Conservation (phyloP, 2,888 invertebrate genomes). For the Brachypalpus laphriformis region DNA sequence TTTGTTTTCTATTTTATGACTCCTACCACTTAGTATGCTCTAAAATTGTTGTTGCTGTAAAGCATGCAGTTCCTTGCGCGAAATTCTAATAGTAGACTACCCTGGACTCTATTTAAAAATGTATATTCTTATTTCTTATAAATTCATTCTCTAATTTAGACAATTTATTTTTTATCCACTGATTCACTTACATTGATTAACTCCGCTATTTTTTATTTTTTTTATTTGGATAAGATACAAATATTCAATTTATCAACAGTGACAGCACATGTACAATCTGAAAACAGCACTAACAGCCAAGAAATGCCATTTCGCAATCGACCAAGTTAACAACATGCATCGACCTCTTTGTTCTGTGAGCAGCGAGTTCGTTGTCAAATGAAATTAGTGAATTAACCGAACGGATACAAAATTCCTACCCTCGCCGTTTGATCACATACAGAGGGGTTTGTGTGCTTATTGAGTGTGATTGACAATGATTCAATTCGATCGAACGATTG, state of each 20-base stretch:
- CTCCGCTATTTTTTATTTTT: background rate
- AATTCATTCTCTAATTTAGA: too few species aligned
- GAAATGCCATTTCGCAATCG: constrained; percentile 57
- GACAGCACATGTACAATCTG: constrained; percentile 7
- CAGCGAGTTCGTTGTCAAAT: constrained; percentile 67
- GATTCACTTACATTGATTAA: background rate
- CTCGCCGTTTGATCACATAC: constrained; percentile 52
- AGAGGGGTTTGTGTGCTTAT: constrained; percentile 19
- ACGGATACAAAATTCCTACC: constrained; percentile 63
- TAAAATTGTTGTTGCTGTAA: too few species aligned
- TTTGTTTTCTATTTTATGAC: too few species aligned
- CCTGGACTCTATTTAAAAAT: too few species aligned
- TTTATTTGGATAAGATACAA: background rate
- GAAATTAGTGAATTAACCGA: constrained; percentile 61
- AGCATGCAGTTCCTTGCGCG: too few species aligned
- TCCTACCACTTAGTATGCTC: too few species aligned
- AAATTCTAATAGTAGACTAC: too few species aligned
- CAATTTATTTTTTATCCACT: too few species aligned
- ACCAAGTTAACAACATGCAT: constrained; percentile 64
- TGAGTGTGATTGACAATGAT: constrained; percentile 68
- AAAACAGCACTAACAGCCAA: constrained; percentile 33
- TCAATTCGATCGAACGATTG: constrained; percentile 60
- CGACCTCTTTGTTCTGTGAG: constrained; percentile 66
- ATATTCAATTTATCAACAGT: constrained; percentile 1
- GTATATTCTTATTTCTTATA: too few species aligned